Conservation (phyloP, 1,140 invertebrate species). For the Bombyx mori region DNA sequence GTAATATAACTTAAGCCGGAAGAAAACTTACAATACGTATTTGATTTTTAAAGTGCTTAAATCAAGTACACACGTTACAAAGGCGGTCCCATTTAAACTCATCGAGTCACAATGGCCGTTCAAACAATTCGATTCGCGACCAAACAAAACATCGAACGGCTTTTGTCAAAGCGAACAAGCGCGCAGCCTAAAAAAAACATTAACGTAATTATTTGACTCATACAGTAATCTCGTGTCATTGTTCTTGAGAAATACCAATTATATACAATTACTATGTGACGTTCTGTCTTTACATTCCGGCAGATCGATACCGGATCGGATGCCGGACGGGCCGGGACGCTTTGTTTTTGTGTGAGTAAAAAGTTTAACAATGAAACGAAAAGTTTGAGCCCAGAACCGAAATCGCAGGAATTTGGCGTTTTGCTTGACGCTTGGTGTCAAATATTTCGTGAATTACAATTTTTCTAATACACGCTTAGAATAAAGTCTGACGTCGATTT, state of each 20-base stretch:
- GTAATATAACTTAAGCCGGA: no score
- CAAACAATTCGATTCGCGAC: conserved; percentile 32
- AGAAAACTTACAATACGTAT: no score
- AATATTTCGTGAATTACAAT: conserved; percentile 5
- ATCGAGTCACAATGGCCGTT: neutral
- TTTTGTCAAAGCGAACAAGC: conserved; percentile 46
- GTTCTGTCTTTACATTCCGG: conserved; percentile 48
- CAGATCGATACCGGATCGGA: conserved; percentile 54
- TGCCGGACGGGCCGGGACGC: conserved; percentile 1
- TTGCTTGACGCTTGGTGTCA: conserved; percentile 13
- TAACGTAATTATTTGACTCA: conserved; percentile 62
- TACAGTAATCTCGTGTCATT: conserved; percentile 65
- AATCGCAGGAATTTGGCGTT: neutral
- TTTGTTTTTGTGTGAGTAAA: conserved; percentile 21
- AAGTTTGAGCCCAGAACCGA: conserved; percentile 10
- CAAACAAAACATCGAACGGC: conserved; percentile 31
- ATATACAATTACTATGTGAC: conserved; percentile 69
- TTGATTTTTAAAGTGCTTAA: no score
- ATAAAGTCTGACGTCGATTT: no score
- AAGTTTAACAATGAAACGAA: conserved; percentile 47
- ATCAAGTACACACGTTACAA: no score
- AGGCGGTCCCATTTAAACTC: no score
- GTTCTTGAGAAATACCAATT: conserved; percentile 69
- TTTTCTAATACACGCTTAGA: no score
- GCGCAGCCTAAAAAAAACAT: conserved; percentile 35